Evolutionary conservation across 53 echinoderm and acorn worm species (phyloP), one percentile per base, ranked within the genome.

Genomic region (Antedon mediterranea): DNA sequence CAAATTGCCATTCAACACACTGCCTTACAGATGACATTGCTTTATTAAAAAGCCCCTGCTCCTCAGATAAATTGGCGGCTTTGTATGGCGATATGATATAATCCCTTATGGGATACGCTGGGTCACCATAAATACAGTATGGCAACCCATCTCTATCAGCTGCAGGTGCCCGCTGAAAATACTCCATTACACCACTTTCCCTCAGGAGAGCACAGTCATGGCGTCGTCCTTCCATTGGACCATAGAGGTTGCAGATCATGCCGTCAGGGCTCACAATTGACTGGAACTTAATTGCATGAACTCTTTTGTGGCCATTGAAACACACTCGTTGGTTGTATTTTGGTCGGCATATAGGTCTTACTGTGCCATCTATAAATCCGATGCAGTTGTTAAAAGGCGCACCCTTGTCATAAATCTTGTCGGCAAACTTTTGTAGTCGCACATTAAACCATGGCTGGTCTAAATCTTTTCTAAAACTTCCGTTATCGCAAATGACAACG

Each of bases 311-410:
- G 29, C 79, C 79, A 79, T 84, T 84, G 75, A 79, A 84, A 32
- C 74, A 79, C 32, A 79, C 32, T 43, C 79, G 0, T 43, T 84
- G 84, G 30, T 73, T 32, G 8, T 29, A 31, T 4, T 70, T 79
- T 31, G 79, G 79, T 29, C 84, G 43, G 34, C 79, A 73, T 5
- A 79, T 79, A 30, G 70, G 79, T 0, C 79, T 34, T 8, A 83
- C 79, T 34, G 79, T 84, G 74, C 84, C 84, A 79, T 84, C 84
- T 23, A 79, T 73, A 32, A 84, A 84, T 3, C 79, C 79, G 32
- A 73, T 31, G 71, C 84, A 84, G 13, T 84, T 84, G 14, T 30
- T 79, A 32, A 79, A 74, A 23, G 84, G 84, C 43, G 79, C 74
- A 74, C 84, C 84, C 74, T 78, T 84, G 18, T 29, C 72, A 72